Conservation (phyloP, 92 coral and sea anemone genomes). For the Zoanthus sociatus region DNA sequence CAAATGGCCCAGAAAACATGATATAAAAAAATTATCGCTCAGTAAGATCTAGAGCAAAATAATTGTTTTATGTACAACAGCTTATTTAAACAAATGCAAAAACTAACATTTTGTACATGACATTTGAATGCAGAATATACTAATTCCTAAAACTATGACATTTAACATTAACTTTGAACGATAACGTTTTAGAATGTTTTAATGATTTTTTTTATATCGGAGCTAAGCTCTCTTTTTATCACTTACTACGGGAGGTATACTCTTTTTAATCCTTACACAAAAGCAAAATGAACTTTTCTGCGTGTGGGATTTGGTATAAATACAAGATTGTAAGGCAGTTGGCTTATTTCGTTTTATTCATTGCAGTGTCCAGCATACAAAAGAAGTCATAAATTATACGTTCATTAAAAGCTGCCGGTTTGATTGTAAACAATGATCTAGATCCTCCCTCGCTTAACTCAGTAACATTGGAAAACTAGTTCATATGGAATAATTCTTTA, state of each 20-base stretch:
- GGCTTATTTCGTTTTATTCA: conserved; percentile 19
- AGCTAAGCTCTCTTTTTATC: not conserved
- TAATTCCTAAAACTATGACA: not conserved
- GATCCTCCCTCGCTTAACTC: not conserved
- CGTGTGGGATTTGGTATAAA: not conserved
- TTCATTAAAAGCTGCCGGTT: not conserved
- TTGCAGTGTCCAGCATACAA: not conserved
- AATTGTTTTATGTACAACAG: too few species aligned
- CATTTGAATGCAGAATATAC: not conserved
- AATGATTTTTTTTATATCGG: not conserved
- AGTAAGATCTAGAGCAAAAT: not conserved
- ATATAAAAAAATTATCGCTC: not conserved
- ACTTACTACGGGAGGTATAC: not conserved
- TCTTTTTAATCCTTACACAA: not conserved
- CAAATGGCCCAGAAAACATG: not conserved
- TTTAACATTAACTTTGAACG: not conserved
- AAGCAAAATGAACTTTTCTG: not conserved
- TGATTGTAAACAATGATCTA: not conserved
- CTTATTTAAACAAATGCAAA: too few species aligned
- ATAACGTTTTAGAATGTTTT: not conserved
- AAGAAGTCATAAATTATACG: not conserved
- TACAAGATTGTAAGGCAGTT: not conserved
- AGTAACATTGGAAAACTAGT: too few species aligned
- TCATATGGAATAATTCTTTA: too few species aligned
- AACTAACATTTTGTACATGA: too few species aligned